A percentile compares a stretch with the other conserved stretches of the same genome.
Conservation (phyloP, 2,113 vertebrate species). For the Osmerus mordax region DNA sequence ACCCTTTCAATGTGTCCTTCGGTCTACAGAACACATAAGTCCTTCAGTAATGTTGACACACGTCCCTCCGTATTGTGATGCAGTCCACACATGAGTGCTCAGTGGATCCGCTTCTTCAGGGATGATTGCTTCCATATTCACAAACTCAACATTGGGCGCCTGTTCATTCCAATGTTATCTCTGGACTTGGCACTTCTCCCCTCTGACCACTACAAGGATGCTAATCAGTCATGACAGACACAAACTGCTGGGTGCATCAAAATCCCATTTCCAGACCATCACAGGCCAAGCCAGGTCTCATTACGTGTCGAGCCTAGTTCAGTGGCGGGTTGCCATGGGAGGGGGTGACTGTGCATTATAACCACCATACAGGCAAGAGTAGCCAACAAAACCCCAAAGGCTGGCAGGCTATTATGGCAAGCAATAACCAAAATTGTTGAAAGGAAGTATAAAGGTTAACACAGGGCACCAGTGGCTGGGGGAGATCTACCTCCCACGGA, state of each 20-base stretch:
- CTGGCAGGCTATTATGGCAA: conserved; percentile 40
- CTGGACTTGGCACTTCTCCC: conserved; percentile 47
- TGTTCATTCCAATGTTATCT: conserved; percentile 31
- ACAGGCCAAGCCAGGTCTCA: conserved; percentile 47
- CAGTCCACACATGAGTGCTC: neutral
- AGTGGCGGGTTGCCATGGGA: conserved; percentile 54
- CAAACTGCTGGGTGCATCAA: conserved; percentile 66
- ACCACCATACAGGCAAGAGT: conserved; percentile 23
- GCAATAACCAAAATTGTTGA: conserved; percentile 32
- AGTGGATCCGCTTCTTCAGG: conserved; percentile 31
- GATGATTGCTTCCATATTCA: conserved; percentile 25
- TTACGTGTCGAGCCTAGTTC: conserved; percentile 42
- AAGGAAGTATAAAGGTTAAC: conserved; percentile 42
- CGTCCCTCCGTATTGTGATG: conserved; percentile 11
- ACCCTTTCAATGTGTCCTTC: neutral
- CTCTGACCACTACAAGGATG: conserved; percentile 44
- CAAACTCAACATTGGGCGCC: conserved; percentile 24
- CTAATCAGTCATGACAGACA: conserved; percentile 65
- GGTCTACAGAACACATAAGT: neutral
- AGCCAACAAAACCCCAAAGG: conserved; percentile 33
- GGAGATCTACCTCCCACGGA: conserved; percentile 18
- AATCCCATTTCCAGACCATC: conserved; percentile 67
- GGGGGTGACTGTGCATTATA: conserved; percentile 15
- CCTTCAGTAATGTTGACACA: neutral
- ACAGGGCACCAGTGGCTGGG: conserved; percentile 26